Evolutionary conservation across 1,140 invertebrate genomes (phyloP).

Genomic region (Ruditapes philippinarum): DNA sequence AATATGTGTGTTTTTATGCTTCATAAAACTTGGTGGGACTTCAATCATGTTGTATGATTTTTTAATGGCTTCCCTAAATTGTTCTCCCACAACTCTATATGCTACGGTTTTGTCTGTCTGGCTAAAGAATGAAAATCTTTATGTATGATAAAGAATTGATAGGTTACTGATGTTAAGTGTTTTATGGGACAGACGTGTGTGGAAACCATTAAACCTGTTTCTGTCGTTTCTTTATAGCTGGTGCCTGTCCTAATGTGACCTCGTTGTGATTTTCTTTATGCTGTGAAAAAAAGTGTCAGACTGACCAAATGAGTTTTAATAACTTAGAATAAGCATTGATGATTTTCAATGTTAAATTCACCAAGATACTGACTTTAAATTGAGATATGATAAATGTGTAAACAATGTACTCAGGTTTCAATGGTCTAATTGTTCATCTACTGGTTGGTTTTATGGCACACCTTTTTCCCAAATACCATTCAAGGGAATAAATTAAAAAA

Average conservation of each 20-base stretch:
- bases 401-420: too few species aligned
- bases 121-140: too few species aligned
- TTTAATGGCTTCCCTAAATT: background rate
- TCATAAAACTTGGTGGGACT: slow-evolving; percentile 8
- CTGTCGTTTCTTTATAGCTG: background rate
- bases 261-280: background rate
- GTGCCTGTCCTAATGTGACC: background rate
- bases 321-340: too few species aligned
- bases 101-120: too few species aligned
- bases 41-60: background rate
- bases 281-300: background rate
- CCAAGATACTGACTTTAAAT: too few species aligned
- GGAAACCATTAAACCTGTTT: background rate
- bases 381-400: too few species aligned
- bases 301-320: background rate
- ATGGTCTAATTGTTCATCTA: too few species aligned
- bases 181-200: background rate
- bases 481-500: too few species aligned
- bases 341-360: too few species aligned
- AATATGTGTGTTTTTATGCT: slow-evolving; percentile 4
- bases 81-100: background rate
- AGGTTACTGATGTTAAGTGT: background rate
- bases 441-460: too few species aligned
- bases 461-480: too few species aligned
- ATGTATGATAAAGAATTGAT: background rate